phyloP scores from a whole-genome alignment of 2,888 invertebrate species.

The Terebella lapidaria region DNA sequence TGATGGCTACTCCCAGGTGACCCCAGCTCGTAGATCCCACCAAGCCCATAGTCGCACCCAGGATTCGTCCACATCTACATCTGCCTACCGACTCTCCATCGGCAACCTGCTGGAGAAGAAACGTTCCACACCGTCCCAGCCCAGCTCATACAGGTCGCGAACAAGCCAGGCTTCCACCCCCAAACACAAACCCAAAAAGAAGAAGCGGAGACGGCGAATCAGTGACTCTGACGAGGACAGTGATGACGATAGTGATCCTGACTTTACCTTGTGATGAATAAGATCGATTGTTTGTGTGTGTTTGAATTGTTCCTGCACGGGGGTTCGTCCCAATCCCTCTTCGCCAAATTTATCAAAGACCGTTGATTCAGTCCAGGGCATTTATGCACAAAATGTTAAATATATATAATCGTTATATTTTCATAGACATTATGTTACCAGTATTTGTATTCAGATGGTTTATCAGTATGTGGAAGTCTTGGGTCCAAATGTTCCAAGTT shows the following conservation, averaged over 20 bases:
- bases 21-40: not conserved
- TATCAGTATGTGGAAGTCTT: no score
- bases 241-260: slow-evolving; percentile 34
- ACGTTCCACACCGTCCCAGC: not conserved
- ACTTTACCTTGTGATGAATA: slow-evolving; percentile 9
- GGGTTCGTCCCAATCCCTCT: not conserved
- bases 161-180: not conserved
- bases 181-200: slow-evolving; percentile 30
- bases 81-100: slow-evolving; percentile 4
- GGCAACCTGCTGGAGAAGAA: not conserved
- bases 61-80: not conserved
- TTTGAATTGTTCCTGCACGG: not conserved
- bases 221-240: slow-evolving; percentile 39
- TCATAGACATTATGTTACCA: no score
- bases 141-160: not conserved
- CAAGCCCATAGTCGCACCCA: not conserved
- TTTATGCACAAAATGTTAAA: no score
- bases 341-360: not conserved
- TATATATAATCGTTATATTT: no score
- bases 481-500: no score
- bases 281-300: not conserved
- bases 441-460: no score
- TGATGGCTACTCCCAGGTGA: not conserved
- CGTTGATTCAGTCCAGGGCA: no score
- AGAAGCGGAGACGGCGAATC: slow-evolving; percentile 32